Evolutionary conservation across 2,888 invertebrate species (phyloP).

Genomic region (Ormia ochracea): DNA sequence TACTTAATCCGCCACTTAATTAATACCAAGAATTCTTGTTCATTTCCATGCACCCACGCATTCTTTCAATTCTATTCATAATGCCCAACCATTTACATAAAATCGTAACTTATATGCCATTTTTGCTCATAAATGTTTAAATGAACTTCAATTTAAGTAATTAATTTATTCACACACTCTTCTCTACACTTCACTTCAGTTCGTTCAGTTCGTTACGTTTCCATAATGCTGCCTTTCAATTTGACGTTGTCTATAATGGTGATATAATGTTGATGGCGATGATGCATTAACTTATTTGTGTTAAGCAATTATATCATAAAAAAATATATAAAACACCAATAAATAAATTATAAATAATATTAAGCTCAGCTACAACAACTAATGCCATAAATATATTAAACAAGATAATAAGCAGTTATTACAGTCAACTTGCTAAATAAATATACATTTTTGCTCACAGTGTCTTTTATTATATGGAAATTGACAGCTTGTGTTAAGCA

Average conservation of each 20-base stretch:
- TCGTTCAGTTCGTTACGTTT: slow-evolving; percentile 8
- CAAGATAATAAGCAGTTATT: slow-evolving; percentile 60
- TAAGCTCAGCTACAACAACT: slow-evolving; percentile 25
- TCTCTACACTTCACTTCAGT: slow-evolving; percentile 6
- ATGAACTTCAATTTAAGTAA: slow-evolving; percentile 42
- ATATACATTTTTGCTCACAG: slow-evolving; percentile 51
- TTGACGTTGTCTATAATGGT: not conserved
- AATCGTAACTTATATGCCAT: not conserved
- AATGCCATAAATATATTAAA: slow-evolving; percentile 55
- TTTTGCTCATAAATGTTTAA: slow-evolving; percentile 26
- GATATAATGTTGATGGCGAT: slow-evolving; percentile 20
- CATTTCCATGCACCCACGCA: slow-evolving; percentile 14
- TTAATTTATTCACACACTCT: slow-evolving; percentile 24
- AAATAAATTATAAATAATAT: slow-evolving; percentile 37
- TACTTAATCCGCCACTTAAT: not conserved
- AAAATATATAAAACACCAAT: slow-evolving; percentile 28
- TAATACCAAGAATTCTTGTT: not conserved
- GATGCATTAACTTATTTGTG: slow-evolving; percentile 59
- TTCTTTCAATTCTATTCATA: not conserved
- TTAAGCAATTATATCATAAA: slow-evolving; percentile 58
- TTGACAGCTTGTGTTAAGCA: slow-evolving; percentile 41
- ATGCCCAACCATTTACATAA: not conserved
- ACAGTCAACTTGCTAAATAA: slow-evolving; percentile 48
- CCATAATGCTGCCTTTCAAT: slow-evolving; percentile 10
- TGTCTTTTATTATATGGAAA: slow-evolving; percentile 56